Conservation (phyloP, 2,888 invertebrate genomes). For the Cheilosia impressa region DNA sequence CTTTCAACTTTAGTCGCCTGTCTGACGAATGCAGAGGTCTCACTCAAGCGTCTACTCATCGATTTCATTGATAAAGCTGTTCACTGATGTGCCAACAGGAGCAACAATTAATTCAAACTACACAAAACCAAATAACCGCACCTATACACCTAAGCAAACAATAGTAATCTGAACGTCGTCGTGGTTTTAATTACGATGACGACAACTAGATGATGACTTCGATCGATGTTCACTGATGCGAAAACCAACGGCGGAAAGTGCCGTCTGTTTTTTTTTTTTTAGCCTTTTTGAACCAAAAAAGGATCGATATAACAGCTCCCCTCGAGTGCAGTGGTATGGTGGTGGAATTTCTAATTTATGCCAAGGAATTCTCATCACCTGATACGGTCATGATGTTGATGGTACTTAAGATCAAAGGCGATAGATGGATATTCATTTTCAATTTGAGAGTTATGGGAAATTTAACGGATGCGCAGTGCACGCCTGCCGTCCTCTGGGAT, state of each 20-base stretch:
- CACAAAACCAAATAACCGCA: slow-evolving; percentile 18
- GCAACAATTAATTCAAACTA: slow-evolving; percentile 30
- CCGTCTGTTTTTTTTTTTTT: background rate
- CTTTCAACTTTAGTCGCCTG: slow-evolving; percentile 56
- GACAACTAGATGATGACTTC: background rate
- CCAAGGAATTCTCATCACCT: slow-evolving; percentile 51
- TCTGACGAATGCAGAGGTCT: background rate
- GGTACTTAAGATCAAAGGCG: slow-evolving; percentile 64
- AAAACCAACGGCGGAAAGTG: background rate
- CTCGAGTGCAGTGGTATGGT: background rate
- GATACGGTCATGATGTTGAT: slow-evolving; percentile 47
- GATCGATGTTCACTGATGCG: slow-evolving; percentile 8
- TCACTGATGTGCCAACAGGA: slow-evolving; percentile 5
- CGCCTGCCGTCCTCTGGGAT: background rate
- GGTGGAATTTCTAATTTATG: slow-evolving; percentile 50
- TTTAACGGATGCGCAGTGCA: slow-evolving; percentile 54
- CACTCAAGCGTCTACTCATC: background rate
- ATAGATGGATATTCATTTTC: slow-evolving; percentile 53
- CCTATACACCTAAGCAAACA: slow-evolving; percentile 9
- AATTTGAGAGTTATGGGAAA: slow-evolving; percentile 62
- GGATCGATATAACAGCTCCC: slow-evolving; percentile 22
- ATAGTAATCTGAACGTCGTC: background rate
- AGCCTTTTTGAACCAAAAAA: background rate
- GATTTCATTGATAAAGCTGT: slow-evolving; percentile 23
- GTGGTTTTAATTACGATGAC: slow-evolving; percentile 42